A percentile compares a stretch with the other conserved stretches of the same genome.
Evolutionary conservation across 2,888 invertebrate genomes (phyloP).

Genomic region (Anagyrus pseudococci): DNA sequence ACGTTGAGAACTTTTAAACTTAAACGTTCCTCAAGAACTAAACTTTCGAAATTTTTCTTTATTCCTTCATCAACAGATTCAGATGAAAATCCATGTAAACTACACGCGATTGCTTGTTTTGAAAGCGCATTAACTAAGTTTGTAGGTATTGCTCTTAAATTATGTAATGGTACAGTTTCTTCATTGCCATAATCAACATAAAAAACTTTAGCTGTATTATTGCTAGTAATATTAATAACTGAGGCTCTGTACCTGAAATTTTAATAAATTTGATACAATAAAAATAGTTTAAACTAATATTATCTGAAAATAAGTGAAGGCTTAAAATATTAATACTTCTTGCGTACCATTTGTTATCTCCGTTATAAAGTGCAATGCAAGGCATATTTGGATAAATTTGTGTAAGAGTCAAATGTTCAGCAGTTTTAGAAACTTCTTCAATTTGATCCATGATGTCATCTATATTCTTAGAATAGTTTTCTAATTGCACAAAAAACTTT

Average conservation of each 20-base stretch:
- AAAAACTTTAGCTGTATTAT: constrained; percentile 71
- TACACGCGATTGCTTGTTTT: constrained; percentile 80
- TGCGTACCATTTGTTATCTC: constrained; percentile 77
- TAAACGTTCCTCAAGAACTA: constrained; percentile 72
- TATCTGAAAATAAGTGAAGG: too few species aligned
- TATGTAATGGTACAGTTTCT: constrained; percentile 72
- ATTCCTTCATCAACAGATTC: constrained; percentile 67
- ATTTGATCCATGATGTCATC: constrained; percentile 74
- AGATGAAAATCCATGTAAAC: constrained; percentile 71
- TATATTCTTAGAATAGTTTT: constrained; percentile 68
- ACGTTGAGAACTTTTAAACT: constrained; percentile 68
- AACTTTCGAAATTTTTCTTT: constrained; percentile 71
- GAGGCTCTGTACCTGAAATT: constrained; percentile 76
- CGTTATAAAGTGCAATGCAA: constrained; percentile 81
- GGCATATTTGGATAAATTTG: constrained; percentile 69
- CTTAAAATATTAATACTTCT: not conserved
- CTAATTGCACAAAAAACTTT: constrained; percentile 77
- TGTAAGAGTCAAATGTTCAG: constrained; percentile 56
- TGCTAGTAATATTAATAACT: constrained; percentile 69
- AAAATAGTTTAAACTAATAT: too few species aligned
- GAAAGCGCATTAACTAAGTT: constrained; percentile 70
- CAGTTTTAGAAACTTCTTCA: constrained; percentile 67
- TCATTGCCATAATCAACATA: constrained; percentile 97
- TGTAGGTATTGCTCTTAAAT: constrained; percentile 71
- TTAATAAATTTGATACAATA: not conserved